Base-by-base conservation (phyloP, 2,888 invertebrate species). In the Philereme vetulata region DNA sequence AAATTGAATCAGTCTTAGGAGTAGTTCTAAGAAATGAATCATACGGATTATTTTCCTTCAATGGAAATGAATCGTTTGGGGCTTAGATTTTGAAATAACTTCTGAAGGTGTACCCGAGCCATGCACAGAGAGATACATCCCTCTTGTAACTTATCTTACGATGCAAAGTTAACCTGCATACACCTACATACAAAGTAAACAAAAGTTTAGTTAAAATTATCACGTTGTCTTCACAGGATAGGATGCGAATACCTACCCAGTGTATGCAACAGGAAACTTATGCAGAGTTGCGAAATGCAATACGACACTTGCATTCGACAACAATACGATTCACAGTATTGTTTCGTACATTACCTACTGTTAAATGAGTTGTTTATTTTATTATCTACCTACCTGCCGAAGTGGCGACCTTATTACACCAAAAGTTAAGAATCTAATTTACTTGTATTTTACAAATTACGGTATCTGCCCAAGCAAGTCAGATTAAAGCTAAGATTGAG, bases 11-110 rank as follows among this genome's bases (percentile, higher is more conserved):
- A 77, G 78, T 73, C 69, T 72, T 72, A 70, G 69, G 71, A 75
- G 77, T 80, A 81, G 80, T 81, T 82, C 76, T 76, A 74, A 76
- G 78, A 81, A 82, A 84, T 86, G 82, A 84, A 86, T 86, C 80
- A 70, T 44, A 48, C 35, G 75, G 88, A 86, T 90, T 89, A 90
- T 85, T 86, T 86, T 82, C 72, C 90, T 88, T 81, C 70, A 65
- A 58, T 76, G 72, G 64, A 57, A 72, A 56, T 74, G 65, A 75
- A 65, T 64, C 55, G 60, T 57, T 62, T 36, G 49, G 58, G 54
- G 40, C 8, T 59, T 57, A n/a, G 34, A 51, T 47, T 48, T 43
- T 42, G 42, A 33, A 43, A 48, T 46, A 4, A 32, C 6, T 44
- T 5, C 21, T 21, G 21, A 21, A 21, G 21, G 21, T 21, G 21